A percentile compares a stretch with the other conserved stretches of the same genome.
Conservation (phyloP, 1,140 invertebrate genomes). For the Zeugodacus cucurbitae region DNA sequence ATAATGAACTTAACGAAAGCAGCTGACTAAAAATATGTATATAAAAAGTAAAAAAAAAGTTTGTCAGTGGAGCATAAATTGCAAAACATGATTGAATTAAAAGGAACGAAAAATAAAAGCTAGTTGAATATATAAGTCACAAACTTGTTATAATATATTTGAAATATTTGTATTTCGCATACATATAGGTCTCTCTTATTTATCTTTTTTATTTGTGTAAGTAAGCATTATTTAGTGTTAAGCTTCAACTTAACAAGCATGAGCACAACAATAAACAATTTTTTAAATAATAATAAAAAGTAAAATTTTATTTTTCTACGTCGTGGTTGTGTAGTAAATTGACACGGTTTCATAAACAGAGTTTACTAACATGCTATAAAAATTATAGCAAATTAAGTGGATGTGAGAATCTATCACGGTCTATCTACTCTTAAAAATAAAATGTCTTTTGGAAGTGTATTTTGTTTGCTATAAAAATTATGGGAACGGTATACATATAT, state of each 20-base stretch:
- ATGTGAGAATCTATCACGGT: neutral
- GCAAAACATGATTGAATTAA: neutral
- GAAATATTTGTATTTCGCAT: too few species aligned
- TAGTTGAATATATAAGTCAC: neutral
- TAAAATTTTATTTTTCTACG: neutral
- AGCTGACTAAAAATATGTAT: neutral
- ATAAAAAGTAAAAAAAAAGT: neutral
- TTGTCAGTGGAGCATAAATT: neutral
- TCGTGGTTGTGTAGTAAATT: neutral
- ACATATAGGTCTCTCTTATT: neutral
- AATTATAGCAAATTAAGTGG: neutral
- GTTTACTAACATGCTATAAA: neutral
- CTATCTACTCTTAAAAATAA: too few species aligned
- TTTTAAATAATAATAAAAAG: neutral
- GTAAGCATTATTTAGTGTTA: neutral
- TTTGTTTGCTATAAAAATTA: conserved; percentile 18
- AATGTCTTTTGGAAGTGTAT: too few species aligned
- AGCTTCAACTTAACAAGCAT: neutral
- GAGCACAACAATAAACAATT: neutral
- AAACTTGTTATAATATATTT: neutral
- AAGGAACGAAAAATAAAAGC: neutral
- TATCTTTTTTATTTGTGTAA: neutral
- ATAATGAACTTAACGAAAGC: neutral
- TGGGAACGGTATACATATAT: neutral
- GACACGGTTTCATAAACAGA: neutral